Conservation (phyloP, 2,797 vertebrate species). For the Squalus acanthias region DNA sequence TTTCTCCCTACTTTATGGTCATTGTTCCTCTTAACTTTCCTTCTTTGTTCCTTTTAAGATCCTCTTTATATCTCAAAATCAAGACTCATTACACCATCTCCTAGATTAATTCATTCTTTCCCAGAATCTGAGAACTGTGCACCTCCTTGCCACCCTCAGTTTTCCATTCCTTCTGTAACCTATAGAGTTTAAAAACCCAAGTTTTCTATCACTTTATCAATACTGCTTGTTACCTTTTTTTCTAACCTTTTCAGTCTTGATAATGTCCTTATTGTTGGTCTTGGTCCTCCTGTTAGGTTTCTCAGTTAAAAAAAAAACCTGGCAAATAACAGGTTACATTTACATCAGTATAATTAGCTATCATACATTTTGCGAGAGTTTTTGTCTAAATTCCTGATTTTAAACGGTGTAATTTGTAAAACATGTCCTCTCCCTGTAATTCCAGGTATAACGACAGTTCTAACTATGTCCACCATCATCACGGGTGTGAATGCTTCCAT, state of each 20-base stretch:
- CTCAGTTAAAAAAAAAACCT: neutral
- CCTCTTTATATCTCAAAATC: neutral
- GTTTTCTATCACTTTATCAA: neutral
- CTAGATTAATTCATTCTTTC: neutral
- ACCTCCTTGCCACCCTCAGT: neutral
- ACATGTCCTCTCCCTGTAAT: constrained; percentile 4
- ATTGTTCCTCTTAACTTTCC: neutral
- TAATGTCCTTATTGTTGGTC: neutral
- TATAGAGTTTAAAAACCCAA: neutral
- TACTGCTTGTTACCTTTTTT: neutral
- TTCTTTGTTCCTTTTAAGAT: neutral
- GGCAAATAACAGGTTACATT: neutral
- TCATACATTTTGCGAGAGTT: neutral
- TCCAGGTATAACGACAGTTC: constrained; percentile 76
- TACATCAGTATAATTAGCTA: neutral
- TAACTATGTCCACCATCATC: constrained; percentile 93
- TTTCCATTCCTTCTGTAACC: neutral
- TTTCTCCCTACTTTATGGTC: neutral
- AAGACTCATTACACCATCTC: neutral
- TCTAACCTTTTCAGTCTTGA: neutral
- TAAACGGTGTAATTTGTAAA: neutral
- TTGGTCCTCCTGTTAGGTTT: neutral
- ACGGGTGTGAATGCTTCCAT: constrained; percentile 88
- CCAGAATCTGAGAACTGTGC: neutral
- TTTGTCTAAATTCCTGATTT: neutral